phyloP scores from a whole-genome alignment of 2,888 invertebrate species.

The Cryptops parisi region DNA sequence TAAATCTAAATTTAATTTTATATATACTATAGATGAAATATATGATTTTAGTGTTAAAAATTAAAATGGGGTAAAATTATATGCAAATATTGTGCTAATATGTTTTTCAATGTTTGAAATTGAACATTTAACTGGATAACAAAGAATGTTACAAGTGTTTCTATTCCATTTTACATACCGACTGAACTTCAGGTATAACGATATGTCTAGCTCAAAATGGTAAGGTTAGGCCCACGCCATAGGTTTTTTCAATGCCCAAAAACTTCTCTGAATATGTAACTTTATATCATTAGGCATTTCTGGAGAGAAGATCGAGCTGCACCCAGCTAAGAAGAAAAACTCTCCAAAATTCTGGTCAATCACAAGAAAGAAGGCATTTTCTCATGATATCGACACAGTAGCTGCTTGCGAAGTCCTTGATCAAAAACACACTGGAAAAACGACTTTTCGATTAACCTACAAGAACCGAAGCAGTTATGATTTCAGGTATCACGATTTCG shows the following conservation, averaged over 20 bases:
- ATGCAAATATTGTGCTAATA: too few species aligned
- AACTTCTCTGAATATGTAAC: neutral
- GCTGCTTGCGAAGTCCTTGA: constrained; percentile 75
- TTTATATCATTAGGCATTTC: constrained; percentile 55
- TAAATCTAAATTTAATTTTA: too few species aligned
- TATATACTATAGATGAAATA: too few species aligned
- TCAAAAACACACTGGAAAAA: constrained; percentile 47
- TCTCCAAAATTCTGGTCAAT: constrained; percentile 35
- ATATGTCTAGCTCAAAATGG: too few species aligned
- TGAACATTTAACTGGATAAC: too few species aligned
- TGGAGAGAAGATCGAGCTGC: constrained; percentile 80
- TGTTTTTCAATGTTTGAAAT: too few species aligned
- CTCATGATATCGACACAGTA: constrained; percentile 70
- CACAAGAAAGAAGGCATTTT: constrained; percentile 57
- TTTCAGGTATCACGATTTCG: constrained; percentile 79
- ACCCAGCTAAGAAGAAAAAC: constrained; percentile 48
- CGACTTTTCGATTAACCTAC: constrained; percentile 58
- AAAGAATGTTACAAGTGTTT: too few species aligned
- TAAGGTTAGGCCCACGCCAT: too few species aligned
- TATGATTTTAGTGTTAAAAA: too few species aligned
- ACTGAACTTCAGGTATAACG: too few species aligned
- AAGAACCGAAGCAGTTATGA: constrained; percentile 30
- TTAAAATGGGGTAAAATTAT: too few species aligned
- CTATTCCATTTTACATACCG: too few species aligned
- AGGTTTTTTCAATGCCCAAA: neutral